Percentiles rank a stretch among this genome's conserved stretches.
These are phyloP conservation scores for Momotus momota DNA, from an alignment of 2,797 vertebrate species.

Conservation along the genomic window DNA sequence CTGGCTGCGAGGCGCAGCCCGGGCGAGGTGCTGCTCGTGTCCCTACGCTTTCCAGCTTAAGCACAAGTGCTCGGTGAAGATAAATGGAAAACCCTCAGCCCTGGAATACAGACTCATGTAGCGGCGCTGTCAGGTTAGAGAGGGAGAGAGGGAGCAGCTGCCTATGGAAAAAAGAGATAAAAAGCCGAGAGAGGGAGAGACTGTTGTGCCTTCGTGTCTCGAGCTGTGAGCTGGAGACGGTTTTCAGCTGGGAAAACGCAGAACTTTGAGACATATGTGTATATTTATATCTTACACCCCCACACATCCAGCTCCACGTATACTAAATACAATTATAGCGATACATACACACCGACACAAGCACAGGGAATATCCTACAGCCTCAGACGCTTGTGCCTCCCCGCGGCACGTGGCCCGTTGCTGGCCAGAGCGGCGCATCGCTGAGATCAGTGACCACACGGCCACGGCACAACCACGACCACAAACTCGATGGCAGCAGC, in stretches of 20 bases:
- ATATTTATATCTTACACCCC: background rate
- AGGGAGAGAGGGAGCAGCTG: slow-evolving; percentile 33
- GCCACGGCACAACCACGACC: accelerated
- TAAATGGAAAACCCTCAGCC: slow-evolving; percentile 47
- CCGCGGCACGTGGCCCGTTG: accelerated
- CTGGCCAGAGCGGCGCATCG: accelerated
- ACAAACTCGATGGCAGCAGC: too few species aligned
- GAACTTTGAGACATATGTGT: background rate
- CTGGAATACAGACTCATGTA: background rate
- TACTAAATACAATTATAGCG: background rate
- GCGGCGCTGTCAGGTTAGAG: background rate
- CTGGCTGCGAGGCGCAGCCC: background rate
- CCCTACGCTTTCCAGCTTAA: background rate
- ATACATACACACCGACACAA: background rate
- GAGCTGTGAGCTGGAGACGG: background rate
- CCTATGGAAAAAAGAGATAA: slow-evolving; percentile 41
- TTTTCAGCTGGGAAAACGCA: background rate
- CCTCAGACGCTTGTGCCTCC: background rate
- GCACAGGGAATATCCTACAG: accelerated
- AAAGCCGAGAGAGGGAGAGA: background rate
- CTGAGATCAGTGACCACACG: accelerated
- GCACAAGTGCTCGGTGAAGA: slow-evolving; percentile 57
- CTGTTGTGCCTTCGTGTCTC: background rate
- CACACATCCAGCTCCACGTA: background rate
- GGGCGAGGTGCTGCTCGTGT: background rate